These are phyloP conservation scores for Hormaphis cornu DNA, from an alignment of 1,140 invertebrate genomes.

Conservation along the genomic window DNA sequence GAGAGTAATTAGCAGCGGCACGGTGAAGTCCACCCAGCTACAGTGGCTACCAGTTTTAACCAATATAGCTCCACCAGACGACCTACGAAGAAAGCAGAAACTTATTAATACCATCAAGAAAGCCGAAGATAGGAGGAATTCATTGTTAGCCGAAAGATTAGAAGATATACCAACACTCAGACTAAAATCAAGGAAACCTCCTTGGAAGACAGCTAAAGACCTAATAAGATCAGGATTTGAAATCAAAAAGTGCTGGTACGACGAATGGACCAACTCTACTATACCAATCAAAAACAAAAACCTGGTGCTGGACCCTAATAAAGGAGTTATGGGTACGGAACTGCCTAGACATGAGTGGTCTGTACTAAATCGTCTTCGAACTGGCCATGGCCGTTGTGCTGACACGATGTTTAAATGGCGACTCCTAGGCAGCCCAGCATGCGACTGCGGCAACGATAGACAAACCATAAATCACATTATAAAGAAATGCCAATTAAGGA, in stretches of 20 bases:
- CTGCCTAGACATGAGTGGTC: slow-evolving; percentile 1
- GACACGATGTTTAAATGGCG: too few relatives aligned
- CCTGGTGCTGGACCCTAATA: too few relatives aligned
- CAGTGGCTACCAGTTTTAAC: slow-evolving; percentile 4
- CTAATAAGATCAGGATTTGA: too few relatives aligned
- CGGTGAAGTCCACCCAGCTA: slow-evolving; percentile 22
- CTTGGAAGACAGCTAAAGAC: neutral
- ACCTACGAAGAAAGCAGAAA: neutral
- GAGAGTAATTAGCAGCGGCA: slow-evolving; percentile 16
- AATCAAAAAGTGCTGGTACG: neutral
- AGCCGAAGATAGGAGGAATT: neutral
- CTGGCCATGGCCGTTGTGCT: too few relatives aligned
- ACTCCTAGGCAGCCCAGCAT: too few relatives aligned
- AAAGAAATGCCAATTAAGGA: too few relatives aligned
- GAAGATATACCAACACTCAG: neutral
- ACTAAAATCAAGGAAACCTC: neutral
- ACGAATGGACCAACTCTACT: neutral
- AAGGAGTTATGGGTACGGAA: neutral
- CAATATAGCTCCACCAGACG: slow-evolving; percentile 9
- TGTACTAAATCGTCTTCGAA: slow-evolving; percentile 7
- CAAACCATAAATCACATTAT: neutral
- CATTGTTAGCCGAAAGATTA: neutral
- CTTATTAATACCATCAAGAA: neutral
- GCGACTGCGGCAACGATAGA: too few relatives aligned
- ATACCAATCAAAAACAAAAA: too few relatives aligned